Conservation (phyloP, 2,888 invertebrate genomes). For the Drosophila anceps region DNA sequence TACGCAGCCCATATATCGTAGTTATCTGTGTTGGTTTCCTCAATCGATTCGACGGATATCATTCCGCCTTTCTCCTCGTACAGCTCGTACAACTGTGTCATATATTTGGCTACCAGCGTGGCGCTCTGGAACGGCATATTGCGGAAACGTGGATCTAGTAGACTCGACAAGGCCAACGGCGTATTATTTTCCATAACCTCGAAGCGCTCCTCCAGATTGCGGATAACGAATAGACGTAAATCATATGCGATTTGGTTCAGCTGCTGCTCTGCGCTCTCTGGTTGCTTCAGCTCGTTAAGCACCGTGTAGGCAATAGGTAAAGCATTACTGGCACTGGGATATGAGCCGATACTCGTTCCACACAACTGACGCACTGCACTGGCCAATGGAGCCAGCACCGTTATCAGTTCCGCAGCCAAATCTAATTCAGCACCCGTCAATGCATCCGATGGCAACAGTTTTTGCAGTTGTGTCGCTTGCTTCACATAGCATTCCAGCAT, state of each 20-base stretch:
- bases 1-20: constrained; percentile 60
- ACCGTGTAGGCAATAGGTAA: constrained; percentile 53
- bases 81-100: constrained; percentile 48
- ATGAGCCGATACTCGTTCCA: constrained; percentile 7
- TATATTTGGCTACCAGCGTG: constrained; percentile 47
- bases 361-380: constrained; percentile 52
- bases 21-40: constrained; percentile 11
- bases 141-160: constrained; percentile 62
- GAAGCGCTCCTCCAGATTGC: constrained; percentile 42
- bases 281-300: constrained; percentile 48
- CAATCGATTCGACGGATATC: constrained; percentile 2
- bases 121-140: constrained; percentile 54
- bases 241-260: constrained; percentile 46
- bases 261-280: constrained; percentile 23
- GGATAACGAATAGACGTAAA: constrained; percentile 48
- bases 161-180: constrained; percentile 40
- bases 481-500: constrained; percentile 44
- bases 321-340: constrained; percentile 50
- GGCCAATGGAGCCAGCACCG: constrained; percentile 42
- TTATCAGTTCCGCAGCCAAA: constrained; percentile 38
- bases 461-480: constrained; percentile 7
- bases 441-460: constrained; percentile 19
- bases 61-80: constrained; percentile 29
- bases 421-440: constrained; percentile 33
- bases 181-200: constrained; percentile 50